These are phyloP conservation scores for Cloeon dipterum DNA, from an alignment of 2,888 invertebrate genomes.

Conservation along the genomic window DNA sequence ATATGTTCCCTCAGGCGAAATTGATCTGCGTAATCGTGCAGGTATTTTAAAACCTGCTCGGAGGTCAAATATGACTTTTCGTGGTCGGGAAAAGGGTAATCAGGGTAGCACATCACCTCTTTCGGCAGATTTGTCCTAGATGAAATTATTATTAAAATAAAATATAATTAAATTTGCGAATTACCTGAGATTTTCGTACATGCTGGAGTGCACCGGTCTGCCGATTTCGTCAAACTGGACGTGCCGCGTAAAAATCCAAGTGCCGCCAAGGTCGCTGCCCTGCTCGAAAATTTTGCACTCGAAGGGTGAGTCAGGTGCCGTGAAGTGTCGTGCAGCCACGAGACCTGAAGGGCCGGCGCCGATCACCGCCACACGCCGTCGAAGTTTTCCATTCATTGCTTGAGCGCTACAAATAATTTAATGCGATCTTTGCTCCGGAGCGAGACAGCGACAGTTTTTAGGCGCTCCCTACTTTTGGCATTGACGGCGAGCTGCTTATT, in stretches of 20 bases:
- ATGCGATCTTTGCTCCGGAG: too few relatives aligned
- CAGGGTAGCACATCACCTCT: slow-evolving; percentile 56
- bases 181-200: not conserved
- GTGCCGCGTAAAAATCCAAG: not conserved
- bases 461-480: too few relatives aligned
- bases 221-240: not conserved
- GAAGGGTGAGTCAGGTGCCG: not conserved
- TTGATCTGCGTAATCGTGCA: slow-evolving; percentile 39
- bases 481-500: too few relatives aligned
- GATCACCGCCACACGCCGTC: not conserved
- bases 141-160: too few relatives aligned
- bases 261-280: not conserved
- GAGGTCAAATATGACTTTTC: slow-evolving; percentile 40
- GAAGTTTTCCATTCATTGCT: too few relatives aligned
- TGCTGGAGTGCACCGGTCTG: not conserved
- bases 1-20: too few relatives aligned
- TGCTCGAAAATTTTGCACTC: not conserved
- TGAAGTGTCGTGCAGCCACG: not conserved
- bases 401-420: too few relatives aligned
- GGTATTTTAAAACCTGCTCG: slow-evolving; percentile 39
- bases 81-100: slow-evolving; percentile 35
- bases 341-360: not conserved
- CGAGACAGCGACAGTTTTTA: too few relatives aligned
- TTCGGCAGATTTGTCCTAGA: slow-evolving; percentile 53
- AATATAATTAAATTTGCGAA: not conserved